Conservation (phyloP, 2,888 invertebrate genomes). For the Caenorhabditis plicata region DNA sequence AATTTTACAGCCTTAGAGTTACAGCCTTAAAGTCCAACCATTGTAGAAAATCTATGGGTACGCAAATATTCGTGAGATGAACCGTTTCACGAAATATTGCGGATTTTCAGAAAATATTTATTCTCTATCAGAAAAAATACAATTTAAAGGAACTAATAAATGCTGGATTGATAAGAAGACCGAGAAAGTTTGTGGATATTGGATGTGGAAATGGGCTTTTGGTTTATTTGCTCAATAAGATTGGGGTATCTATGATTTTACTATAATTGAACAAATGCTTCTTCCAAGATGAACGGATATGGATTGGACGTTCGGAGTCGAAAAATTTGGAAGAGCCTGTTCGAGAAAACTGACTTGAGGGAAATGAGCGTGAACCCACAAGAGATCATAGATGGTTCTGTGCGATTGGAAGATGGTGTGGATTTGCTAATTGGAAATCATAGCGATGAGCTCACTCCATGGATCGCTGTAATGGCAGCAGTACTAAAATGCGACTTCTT, state of each 20-base stretch:
- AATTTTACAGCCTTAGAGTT: too few species aligned
- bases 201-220: conserved; percentile 90
- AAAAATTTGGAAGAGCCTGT: conserved; percentile 73
- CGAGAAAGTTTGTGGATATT: conserved; percentile 79
- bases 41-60: too few species aligned
- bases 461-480: conserved; percentile 90
- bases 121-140: too few species aligned
- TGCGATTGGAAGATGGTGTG: conserved; percentile 30
- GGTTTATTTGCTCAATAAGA: conserved; percentile 49
- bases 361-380: conserved; percentile 47
- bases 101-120: too few species aligned
- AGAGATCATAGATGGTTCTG: conserved; percentile 17
- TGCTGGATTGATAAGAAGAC: conserved; percentile 5
- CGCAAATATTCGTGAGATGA: too few species aligned
- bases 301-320: conserved; percentile 71
- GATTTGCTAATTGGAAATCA: conserved; percentile 86
- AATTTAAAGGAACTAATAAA: conserved; percentile 29
- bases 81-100: too few species aligned
- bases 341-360: conserved; percentile 25
- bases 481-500: conserved; percentile 75
- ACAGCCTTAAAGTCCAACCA: too few species aligned
- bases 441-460: conserved; percentile 97
- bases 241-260: conserved; percentile 18
- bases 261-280: conserved; percentile 1
- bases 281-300: conserved; percentile 27